phyloP scores from a whole-genome alignment of 2,888 invertebrate species.

The Acholoe squamosa region DNA sequence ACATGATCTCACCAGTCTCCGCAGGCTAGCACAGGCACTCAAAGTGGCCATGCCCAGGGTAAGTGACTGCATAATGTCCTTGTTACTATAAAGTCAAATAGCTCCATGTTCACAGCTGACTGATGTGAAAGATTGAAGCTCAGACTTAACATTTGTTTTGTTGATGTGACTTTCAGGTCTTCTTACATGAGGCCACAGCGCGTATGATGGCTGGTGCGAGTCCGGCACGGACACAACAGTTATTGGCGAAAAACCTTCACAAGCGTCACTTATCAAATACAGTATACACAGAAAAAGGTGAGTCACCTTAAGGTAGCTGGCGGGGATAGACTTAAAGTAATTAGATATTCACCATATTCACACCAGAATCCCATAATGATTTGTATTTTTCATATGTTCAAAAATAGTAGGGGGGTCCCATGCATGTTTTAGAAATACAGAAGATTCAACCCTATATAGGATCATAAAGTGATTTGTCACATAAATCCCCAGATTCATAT shows the following conservation, averaged over 20 bases:
- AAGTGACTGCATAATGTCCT: constrained; percentile 53
- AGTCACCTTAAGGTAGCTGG: too few relatives aligned
- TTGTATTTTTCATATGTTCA: too few relatives aligned
- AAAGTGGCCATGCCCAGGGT: constrained; percentile 85
- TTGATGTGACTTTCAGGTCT: constrained; percentile 86
- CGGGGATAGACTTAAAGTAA: too few relatives aligned
- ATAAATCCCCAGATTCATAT: too few relatives aligned
- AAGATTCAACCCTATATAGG: too few relatives aligned
- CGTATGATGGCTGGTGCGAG: constrained; percentile 97
- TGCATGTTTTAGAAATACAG: too few relatives aligned
- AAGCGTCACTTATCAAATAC: constrained; percentile 43
- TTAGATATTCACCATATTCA: too few relatives aligned
- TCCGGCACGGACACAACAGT: constrained; percentile 93
- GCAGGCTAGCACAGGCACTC: constrained; percentile 91
- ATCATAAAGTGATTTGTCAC: too few relatives aligned
- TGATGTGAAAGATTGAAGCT: background rate
- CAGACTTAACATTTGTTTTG: background rate
- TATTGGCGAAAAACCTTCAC: constrained; percentile 93
- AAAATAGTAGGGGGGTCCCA: too few relatives aligned
- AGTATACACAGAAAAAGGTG: constrained; percentile 55
- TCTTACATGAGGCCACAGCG: constrained; percentile 95
- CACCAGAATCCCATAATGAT: too few relatives aligned
- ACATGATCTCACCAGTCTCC: constrained; percentile 92
- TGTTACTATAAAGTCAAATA: too few relatives aligned
- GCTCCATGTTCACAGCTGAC: background rate